A percentile compares a stretch with the other conserved stretches of the same genome.
phyloP scores from a whole-genome alignment of 2,797 vertebrate genomes.

The Zenarchopterus dispar region DNA sequence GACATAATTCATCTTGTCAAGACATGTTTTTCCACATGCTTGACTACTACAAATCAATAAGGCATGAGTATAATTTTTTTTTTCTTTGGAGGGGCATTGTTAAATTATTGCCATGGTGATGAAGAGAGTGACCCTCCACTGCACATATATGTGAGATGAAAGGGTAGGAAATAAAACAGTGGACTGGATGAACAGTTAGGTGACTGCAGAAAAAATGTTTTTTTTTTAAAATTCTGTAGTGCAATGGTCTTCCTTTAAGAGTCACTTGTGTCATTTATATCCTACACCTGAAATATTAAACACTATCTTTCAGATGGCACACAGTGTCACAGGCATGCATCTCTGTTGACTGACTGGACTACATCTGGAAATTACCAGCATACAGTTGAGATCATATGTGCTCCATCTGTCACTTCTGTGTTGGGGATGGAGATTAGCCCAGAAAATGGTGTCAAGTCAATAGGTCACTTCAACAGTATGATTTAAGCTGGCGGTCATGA shows the following conservation, averaged over 20 bases:
- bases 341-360: slow-evolving; percentile 15
- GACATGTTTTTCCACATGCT: slow-evolving; percentile 60
- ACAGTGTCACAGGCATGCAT: slow-evolving; percentile 20
- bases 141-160: slow-evolving; percentile 17
- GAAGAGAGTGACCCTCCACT: slow-evolving; percentile 24
- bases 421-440: slow-evolving; percentile 29
- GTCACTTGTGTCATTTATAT: slow-evolving; percentile 1
- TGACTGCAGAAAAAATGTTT: no score
- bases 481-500: slow-evolving; percentile 31
- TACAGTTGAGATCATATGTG: slow-evolving; percentile 30
- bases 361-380: slow-evolving; percentile 28
- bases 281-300: slow-evolving; percentile 25
- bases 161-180: slow-evolving; percentile 11
- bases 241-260: no score
- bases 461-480: slow-evolving; percentile 38
- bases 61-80: slow-evolving; percentile 52
- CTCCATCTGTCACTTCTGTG: slow-evolving; percentile 32
- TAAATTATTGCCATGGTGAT: slow-evolving; percentile 40
- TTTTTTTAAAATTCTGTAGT: neutral
- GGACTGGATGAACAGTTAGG: no score
- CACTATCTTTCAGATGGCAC: slow-evolving; percentile 24
- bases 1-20: slow-evolving; percentile 69
- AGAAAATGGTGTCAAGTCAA: slow-evolving; percentile 27
- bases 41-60: slow-evolving; percentile 55
- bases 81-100: slow-evolving; percentile 32